Evolutionary conservation across 37 sponge, comb jelly and placozoan genomes (phyloP), one percentile per base, ranked within the genome.

Genomic region (Chondrosia reniformis): DNA sequence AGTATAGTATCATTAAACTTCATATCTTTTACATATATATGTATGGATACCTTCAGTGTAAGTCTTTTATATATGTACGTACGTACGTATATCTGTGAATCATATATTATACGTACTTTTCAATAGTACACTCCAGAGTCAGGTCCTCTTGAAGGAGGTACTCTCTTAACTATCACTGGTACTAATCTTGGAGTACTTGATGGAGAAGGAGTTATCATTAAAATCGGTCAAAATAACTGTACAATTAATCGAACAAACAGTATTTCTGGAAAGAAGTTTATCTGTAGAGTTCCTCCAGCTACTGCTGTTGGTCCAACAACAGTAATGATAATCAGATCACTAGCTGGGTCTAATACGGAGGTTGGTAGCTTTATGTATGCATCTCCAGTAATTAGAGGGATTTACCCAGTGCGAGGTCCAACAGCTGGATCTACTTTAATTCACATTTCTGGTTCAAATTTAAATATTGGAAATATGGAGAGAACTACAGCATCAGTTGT

Each of bases 401-500:
- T 94, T 33, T 19, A 19, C 38, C 95, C 95, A 15, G 33, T 4
- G 33, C 76, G 57, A 45, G 82, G 92, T 33, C 91, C 95, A 28
- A 27, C 54, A 57, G 39, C 46, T 9, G 94, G 94, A 74, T 88
- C 91, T 21, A 89, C 85, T 34, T 45, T 46, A 30, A 38, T 94
- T 31, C 82, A 55, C 45, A 78, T 94, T 54, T 80, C 31, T 39
- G 95, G 95, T 19, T 81, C 79, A 37, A 75, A 94, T 41, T 80
- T 94, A 22, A 89, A 69, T 44, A 69, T 69, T 69, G 72, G 72
- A 10, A 69, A 69, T 37, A 34, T 8, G 5, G 72, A 69, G 43
- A 2, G 72, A 6, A 69, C 72, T 24, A 69, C n/a, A 34, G 72
- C 28, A 59, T 25, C 61, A 30, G 61, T 59, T 7, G 61, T 59